Percentiles rank a stretch among this genome's conserved stretches.
phyloP scores from a whole-genome alignment of 2,113 vertebrate species.

The Hepsetus odoe region DNA sequence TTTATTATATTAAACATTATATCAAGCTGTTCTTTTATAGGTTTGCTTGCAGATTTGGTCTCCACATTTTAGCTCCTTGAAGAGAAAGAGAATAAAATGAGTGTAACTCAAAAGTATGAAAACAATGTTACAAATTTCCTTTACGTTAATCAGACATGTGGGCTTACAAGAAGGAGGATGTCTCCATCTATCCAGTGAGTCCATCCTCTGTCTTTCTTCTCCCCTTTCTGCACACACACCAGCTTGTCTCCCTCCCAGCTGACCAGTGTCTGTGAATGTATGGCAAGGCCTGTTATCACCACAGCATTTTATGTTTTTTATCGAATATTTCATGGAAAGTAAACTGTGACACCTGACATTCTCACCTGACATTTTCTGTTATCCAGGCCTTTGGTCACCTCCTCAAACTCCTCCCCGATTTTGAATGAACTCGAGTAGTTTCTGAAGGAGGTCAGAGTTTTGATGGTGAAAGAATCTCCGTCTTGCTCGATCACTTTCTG shows the following conservation, averaged over 20 bases:
- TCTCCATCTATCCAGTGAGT: constrained; percentile 87
- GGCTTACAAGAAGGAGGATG: constrained; percentile 82
- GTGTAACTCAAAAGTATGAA: background rate
- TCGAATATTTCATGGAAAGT: no score
- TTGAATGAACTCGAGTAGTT: constrained; percentile 80
- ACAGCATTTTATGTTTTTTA: background rate
- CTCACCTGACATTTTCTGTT: constrained; percentile 83
- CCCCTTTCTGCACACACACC: constrained; percentile 85
- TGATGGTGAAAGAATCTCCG: constrained; percentile 80
- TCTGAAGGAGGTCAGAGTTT: constrained; percentile 79
- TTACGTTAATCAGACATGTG: background rate
- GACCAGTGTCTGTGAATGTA: constrained; percentile 76
- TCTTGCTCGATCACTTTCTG: constrained; percentile 89
- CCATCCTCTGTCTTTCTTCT: constrained; percentile 87
- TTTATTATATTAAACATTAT: background rate
- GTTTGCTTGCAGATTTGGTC: constrained; percentile 83
- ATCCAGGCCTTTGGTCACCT: constrained; percentile 87
- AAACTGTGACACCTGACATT: no score
- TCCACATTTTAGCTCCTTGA: constrained; percentile 85
- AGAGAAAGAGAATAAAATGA: background rate
- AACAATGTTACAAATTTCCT: no score
- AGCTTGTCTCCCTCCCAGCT: constrained; percentile 83
- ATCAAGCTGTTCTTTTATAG: constrained; percentile 72
- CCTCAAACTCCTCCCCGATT: constrained; percentile 83
- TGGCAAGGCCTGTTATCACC: no score